phyloP scores from a whole-genome alignment of 2,888 invertebrate species.

The Epicampocera succincta region DNA sequence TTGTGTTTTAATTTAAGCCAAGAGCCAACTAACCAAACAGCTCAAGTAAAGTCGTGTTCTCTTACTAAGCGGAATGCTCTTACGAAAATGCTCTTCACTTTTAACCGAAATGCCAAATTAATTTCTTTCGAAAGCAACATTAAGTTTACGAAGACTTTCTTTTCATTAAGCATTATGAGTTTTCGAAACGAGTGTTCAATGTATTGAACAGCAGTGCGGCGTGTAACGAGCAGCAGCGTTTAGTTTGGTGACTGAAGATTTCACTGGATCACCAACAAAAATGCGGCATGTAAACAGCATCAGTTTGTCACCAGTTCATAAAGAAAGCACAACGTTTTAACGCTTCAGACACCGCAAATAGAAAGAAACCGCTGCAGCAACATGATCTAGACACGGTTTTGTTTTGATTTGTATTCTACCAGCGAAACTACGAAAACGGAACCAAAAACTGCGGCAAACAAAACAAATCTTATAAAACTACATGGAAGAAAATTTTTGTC shows the following conservation, averaged over 20 bases:
- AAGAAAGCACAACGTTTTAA: conserved; percentile 64
- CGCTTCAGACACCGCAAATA: conserved; percentile 32
- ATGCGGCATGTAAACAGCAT: conserved; percentile 59
- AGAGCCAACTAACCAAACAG: conserved; percentile 10
- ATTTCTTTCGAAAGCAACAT: conserved; percentile 43
- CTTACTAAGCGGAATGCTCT: too few relatives aligned
- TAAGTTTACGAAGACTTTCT: conserved; percentile 54
- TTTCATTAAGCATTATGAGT: conserved; percentile 44
- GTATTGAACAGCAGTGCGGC: conserved; percentile 16
- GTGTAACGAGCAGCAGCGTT: conserved; percentile 2
- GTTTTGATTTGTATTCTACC: conserved; percentile 5
- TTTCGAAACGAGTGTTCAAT: not conserved
- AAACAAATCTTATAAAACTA: conserved; percentile 9
- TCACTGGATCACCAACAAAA: conserved; percentile 47
- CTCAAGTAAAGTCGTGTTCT: not conserved
- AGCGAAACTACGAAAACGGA: conserved; percentile 17
- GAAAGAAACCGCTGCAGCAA: not conserved
- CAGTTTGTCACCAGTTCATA: conserved; percentile 65
- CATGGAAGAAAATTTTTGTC: conserved; percentile 18
- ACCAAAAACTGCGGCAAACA: not conserved
- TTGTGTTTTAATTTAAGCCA: conserved; percentile 6
- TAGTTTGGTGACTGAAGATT: conserved; percentile 32
- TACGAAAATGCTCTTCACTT: conserved; percentile 16
- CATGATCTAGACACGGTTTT: conserved; percentile 1
- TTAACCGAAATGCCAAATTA: conserved; percentile 37